A percentile compares a stretch with the other conserved stretches of the same genome.
These are phyloP conservation scores for human DNA, from an alignment of 2,113 vertebrate genomes.

Conservation along the genomic window DNA sequence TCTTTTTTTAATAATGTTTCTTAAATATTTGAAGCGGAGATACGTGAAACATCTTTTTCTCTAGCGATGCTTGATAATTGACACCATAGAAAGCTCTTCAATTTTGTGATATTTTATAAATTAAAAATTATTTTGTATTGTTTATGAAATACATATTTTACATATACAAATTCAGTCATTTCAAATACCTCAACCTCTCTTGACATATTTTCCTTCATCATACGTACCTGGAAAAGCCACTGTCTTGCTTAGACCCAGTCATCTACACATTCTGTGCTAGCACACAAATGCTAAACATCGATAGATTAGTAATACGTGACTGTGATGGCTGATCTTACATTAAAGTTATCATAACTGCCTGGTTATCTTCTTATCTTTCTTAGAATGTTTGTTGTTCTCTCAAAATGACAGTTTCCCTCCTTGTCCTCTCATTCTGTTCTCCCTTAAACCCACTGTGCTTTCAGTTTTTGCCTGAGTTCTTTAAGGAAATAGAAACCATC, in stretches of 20 bases:
- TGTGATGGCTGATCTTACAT: neutral
- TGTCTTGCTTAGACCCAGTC: accelerated
- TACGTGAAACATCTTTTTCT: neutral
- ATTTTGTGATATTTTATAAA: neutral
- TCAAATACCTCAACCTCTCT: neutral
- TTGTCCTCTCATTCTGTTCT: neutral
- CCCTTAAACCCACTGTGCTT: neutral
- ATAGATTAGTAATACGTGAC: neutral
- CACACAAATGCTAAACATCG: neutral
- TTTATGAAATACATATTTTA: neutral
- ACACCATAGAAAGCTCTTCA: neutral
- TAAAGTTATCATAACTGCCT: neutral
- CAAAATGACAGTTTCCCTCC: neutral
- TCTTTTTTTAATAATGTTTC: neutral
- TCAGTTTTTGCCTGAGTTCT: neutral
- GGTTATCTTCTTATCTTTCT: neutral
- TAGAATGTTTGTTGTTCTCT: neutral
- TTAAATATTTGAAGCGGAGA: neutral
- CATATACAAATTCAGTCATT: neutral
- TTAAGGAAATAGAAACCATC: neutral
- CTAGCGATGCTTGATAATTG: neutral
- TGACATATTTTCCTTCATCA: neutral
- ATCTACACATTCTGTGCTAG: neutral
- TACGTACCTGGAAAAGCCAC: neutral
- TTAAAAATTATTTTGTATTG: neutral